Evolutionary conservation across 2,888 invertebrate species (phyloP), one percentile per base, ranked within the genome.

Genomic region (Palloptera scutellata): DNA sequence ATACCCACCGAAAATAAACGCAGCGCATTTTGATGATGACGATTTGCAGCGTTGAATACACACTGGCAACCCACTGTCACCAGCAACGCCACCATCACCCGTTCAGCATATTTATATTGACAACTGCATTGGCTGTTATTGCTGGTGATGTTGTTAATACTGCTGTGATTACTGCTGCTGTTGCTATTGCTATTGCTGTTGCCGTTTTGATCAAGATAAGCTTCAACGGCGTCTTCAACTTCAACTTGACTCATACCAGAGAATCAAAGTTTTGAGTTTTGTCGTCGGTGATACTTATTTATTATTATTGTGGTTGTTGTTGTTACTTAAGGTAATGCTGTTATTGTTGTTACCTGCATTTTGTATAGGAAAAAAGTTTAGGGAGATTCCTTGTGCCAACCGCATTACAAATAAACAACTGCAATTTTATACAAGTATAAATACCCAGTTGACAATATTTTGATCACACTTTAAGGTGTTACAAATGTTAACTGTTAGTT

Each of bases 281-380:
- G 48, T 15, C 53, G 58, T 52, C 52, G 42, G 12, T 45, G 19
- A 43, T 12, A 9, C n/a, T 45, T 64, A 60, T 54, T n/a, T 67
- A 62, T 68, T 61, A 64, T 69, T 61, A 66, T 66, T 67, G 67
- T 70, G 67, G 72, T 73, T 69, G 70, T 67, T 68, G 74, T 71
- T 55, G 54, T 61, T 69, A 76, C 70, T 69, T 70, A 61, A 71
- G 69, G 65, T 63, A 64, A 54, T 70, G 45, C 4, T 20, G 10
- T 43, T 59, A n/a, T 59, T 59, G 1, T 11, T 40, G 43, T 17
- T 43, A 30, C 30, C n/a, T 43, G 10, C 15, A 8, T 61, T 48
- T 13, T 13, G 11, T 40, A 19, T 41, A 13, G 4, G n/a, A 61
- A 51, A 40, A 11, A 15, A 5, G 8, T 5, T 30, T 58, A 13